Percentiles rank a stretch among this genome's conserved stretches.
phyloP scores from a whole-genome alignment of 2,888 invertebrate species.

The Acholoe squamosa region DNA sequence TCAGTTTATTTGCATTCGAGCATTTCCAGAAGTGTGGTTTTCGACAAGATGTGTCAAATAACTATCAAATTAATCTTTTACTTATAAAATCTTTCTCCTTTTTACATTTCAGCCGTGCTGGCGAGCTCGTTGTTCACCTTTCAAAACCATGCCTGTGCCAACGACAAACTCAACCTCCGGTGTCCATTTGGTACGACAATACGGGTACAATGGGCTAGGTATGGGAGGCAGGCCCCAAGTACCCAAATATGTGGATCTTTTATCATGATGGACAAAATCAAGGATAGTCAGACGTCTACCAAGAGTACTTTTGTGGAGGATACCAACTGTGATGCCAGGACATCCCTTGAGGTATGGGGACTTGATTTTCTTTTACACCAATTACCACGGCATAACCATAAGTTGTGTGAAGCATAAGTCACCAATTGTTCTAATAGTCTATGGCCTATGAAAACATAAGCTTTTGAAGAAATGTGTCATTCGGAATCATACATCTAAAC shows the following conservation, averaged over 20 bases:
- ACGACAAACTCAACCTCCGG: conserved; percentile 92
- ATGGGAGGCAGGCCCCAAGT: conserved; percentile 88
- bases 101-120: conserved; percentile 89
- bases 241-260: conserved; percentile 78
- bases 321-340: conserved; percentile 78
- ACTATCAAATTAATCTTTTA: too few species aligned
- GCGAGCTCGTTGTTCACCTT: conserved; percentile 95
- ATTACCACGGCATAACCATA: too few species aligned
- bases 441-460: too few species aligned
- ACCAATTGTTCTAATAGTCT: too few species aligned
- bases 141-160: conserved; percentile 95
- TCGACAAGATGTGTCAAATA: too few species aligned
- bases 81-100: neutral
- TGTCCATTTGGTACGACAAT: conserved; percentile 96
- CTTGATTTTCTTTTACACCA: too few species aligned
- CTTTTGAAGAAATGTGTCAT: too few species aligned
- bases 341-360: conserved; percentile 77
- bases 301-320: conserved; percentile 72
- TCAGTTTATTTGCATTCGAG: too few species aligned
- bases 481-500: too few species aligned
- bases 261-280: conserved; percentile 13
- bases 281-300: neutral
- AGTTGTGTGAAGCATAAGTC: too few species aligned
- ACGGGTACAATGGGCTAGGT: conserved; percentile 94
- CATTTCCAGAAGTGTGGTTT: too few species aligned